These are phyloP conservation scores for Sitta europaea DNA, from an alignment of 2,113 vertebrate genomes.

Conservation along the genomic window DNA sequence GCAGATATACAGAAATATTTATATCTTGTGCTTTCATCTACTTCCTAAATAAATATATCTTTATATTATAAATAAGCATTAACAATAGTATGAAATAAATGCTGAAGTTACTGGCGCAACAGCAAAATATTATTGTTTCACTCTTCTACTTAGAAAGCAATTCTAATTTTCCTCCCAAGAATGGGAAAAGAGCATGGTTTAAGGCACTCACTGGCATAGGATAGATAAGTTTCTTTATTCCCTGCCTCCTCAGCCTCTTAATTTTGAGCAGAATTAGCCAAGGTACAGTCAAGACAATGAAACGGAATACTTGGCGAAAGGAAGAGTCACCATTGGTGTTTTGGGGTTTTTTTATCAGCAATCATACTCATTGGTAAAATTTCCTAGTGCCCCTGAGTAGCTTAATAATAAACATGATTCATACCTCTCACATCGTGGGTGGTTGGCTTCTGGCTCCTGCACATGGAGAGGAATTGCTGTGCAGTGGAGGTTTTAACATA, in stretches of 20 bases:
- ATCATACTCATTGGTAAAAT: not conserved
- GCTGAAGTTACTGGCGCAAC: constrained; percentile 41
- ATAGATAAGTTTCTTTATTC: constrained; percentile 16
- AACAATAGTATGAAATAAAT: constrained; percentile 72
- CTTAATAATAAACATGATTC: not conserved
- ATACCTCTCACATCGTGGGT: not conserved
- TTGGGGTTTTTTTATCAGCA: not conserved
- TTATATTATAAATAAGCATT: constrained; percentile 68
- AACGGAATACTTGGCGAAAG: not conserved
- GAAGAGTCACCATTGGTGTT: not conserved
- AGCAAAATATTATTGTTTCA: not conserved
- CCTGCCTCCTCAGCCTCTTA: not conserved
- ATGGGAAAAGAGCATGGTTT: not conserved
- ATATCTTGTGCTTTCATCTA: constrained; percentile 72
- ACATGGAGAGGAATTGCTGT: not conserved
- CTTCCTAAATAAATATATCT: constrained; percentile 66
- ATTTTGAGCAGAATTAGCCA: constrained; percentile 10
- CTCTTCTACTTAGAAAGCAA: constrained; percentile 2
- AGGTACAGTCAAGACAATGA: not conserved
- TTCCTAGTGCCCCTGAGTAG: not conserved
- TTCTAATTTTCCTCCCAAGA: not conserved
- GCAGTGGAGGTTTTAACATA: not conserved
- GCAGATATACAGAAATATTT: constrained; percentile 94
- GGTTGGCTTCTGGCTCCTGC: not conserved
- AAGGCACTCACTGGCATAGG: not conserved